Base-by-base conservation (phyloP, 2,113 vertebrate genomes). In the Cygnus atratus region DNA sequence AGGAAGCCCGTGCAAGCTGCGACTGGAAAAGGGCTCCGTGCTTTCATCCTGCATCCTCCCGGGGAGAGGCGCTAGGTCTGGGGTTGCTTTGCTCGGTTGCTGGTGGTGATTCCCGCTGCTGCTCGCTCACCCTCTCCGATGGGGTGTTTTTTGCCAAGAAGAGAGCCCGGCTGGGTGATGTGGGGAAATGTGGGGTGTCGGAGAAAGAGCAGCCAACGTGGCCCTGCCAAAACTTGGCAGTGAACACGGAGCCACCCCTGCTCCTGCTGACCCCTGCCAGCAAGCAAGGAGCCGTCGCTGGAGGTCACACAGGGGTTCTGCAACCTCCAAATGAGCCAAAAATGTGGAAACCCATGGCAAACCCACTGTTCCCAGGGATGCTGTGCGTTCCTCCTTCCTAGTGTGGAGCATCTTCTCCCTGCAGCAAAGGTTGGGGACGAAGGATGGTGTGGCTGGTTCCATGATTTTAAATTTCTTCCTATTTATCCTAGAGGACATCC, bases 341-440 rank as follows among this genome's bases (percentile, higher is more conserved):
- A 54, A 44, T 16, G 17, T 61, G 31, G 19, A 79, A n/a, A 58
- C 29, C 39, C 19, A 58, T 33, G 0, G 1, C 68, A 71, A 84
- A 84, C 9, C 21, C 1, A 0, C 22, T 43, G 57, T 15, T 87
- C 18, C 62, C 1, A 1, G 43, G 15, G 16, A 10, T 68, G 25
- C 4, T 0, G 0, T 9, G 19, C 4, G 4, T 59, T 33, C 9
- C 37, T 79, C 13, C 14, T 2, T 1, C 17, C 7, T 0, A 0
- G 6, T 54, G 3, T 48, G 54, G 37, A 75, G 33, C 61, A 74
- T 78, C 35, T 29, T 57, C 28, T 57, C 63, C 57, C 74, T 50
- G 44, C 3, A 15, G 9, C 0, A 0, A 0, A 1, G 54, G 6
- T 9, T 4, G 14, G 20, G 18, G 35, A 8, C 33, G 41, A 68